Evolutionary conservation across 1,140 invertebrate species (phyloP).

Genomic region (Cydia splendana): DNA sequence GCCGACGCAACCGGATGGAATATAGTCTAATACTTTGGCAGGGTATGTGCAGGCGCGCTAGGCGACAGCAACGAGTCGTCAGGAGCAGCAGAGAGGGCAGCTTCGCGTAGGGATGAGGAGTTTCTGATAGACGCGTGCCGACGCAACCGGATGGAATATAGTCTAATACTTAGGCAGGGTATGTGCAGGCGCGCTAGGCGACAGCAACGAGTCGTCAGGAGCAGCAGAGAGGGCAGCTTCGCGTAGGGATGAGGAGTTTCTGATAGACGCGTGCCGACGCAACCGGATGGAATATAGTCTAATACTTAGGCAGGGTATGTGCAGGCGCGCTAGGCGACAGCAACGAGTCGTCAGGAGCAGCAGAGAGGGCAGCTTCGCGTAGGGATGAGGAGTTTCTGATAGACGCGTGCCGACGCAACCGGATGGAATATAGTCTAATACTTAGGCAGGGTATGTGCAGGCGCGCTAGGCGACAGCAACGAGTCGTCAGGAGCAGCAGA

Average conservation of each 20-base stretch:
- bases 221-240: no score
- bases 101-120: no score
- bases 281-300: conserved; percentile 51
- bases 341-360: conserved; percentile 64
- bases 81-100: no score
- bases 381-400: conserved; percentile 57
- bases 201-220: no score
- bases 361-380: conserved; percentile 53
- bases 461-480: conserved; percentile 62
- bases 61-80: no score
- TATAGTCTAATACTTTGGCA: no score
- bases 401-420: conserved; percentile 56
- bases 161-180: no score
- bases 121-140: no score
- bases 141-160: no score
- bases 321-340: conserved; percentile 63
- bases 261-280: conserved; percentile 57
- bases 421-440: conserved; percentile 59
- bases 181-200: no score
- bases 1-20: no score
- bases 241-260: conserved; percentile 53
- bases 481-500: conserved; percentile 61
- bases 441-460: conserved; percentile 65
- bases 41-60: no score
- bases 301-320: conserved; percentile 70